Evolutionary conservation across 1,140 invertebrate genomes (phyloP), one percentile per base, ranked within the genome.

Genomic region (Bombyx mandarina): DNA sequence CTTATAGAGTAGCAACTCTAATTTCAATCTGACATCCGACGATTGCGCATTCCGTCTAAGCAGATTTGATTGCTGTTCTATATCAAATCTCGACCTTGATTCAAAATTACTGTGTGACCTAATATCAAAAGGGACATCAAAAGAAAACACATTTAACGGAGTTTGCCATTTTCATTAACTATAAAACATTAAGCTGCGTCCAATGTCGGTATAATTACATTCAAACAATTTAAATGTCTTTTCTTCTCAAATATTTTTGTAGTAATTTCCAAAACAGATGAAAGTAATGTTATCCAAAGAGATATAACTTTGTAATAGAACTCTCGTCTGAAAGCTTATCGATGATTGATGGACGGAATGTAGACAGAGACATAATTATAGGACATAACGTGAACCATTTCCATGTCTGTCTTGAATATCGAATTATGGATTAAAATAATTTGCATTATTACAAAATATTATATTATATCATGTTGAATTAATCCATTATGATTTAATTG

Each of bases 41-140:
- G 67, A 73, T 70, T 73, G 70, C 65, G 61, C 58, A 57, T 68
- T 66, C 69, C 63, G 47, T 56, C 54, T 58, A 56, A 18, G 54
- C 46, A 54, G 62, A 66, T 62, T 63, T 66, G 64, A 69, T 62
- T 63, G 60, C 60, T 56, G 55, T 18, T 60, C 59, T 35, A 35
- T 43, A 18, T 49, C 3, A 7, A 49, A 49, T 49, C 48, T 49
- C 12, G 48, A 9, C 48, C 12, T 49, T 22, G 48, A 49, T 49
- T 46, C 26, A 5, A 35, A 35, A 5, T 35, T 35, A 35, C 26
- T 35, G 26, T 35, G 26, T 35, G 26, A 35, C 26, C 26, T 35
- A 35, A 35, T 35, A 5, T 35, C 26, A 35, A 35, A 35, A 5
- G 4, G 26, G 26, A 35, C 4, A 35, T 35, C 26, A 5, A 35